These are phyloP conservation scores for Luperina testacea DNA, from an alignment of 2,888 invertebrate genomes.

Conservation along the genomic window DNA sequence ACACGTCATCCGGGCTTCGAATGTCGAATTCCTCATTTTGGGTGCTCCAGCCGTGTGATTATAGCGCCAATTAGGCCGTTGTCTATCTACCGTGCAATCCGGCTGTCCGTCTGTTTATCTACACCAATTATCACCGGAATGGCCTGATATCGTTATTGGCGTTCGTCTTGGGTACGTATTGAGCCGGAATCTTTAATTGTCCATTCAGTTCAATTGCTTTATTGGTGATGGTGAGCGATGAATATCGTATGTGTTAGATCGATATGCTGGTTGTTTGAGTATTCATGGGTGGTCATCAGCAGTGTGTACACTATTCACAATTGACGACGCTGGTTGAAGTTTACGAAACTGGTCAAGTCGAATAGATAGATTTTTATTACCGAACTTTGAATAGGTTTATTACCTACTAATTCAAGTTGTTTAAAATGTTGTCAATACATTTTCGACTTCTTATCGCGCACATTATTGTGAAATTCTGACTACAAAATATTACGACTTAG, in stretches of 20 bases:
- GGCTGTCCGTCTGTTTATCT: slow-evolving; percentile 63
- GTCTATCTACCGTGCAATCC: slow-evolving; percentile 50
- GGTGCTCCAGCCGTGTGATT: slow-evolving; percentile 47
- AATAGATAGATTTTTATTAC: background rate
- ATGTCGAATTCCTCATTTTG: slow-evolving; percentile 45
- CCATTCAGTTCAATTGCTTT: slow-evolving; percentile 53
- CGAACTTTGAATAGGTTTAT: background rate
- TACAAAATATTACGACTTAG: too few species aligned
- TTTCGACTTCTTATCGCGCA: background rate
- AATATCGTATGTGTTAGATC: slow-evolving; percentile 16
- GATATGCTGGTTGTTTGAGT: slow-evolving; percentile 15
- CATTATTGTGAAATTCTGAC: background rate
- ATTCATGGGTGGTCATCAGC: background rate
- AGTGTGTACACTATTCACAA: background rate
- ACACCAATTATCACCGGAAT: slow-evolving; percentile 58
- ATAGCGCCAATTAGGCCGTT: slow-evolving; percentile 57
- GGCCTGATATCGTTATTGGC: slow-evolving; percentile 34
- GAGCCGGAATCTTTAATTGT: slow-evolving; percentile 55
- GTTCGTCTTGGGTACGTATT: slow-evolving; percentile 44
- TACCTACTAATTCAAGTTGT: background rate
- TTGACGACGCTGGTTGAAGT: background rate
- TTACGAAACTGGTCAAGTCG: background rate
- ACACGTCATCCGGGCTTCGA: slow-evolving; percentile 40
- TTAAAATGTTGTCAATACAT: background rate
- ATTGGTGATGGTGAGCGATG: slow-evolving; percentile 31